Percentiles rank a stretch among this genome's conserved stretches.
These are phyloP conservation scores for Diogma glabrata DNA, from an alignment of 2,888 invertebrate genomes.

Conservation along the genomic window DNA sequence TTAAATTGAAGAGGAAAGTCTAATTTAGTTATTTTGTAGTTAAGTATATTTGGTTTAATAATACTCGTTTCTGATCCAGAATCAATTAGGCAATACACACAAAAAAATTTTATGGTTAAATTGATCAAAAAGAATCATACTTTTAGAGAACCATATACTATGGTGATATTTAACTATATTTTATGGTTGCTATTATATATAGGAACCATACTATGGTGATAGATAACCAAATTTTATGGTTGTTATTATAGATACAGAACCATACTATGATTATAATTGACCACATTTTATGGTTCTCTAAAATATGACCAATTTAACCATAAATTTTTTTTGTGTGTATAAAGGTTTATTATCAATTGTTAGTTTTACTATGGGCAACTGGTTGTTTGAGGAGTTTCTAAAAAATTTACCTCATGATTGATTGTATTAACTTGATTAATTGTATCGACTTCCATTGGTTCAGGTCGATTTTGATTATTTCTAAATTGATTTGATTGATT, in stretches of 20 bases:
- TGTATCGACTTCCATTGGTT: neutral
- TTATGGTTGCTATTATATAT: no score
- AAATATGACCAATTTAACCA: no score
- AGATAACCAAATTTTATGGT: no score
- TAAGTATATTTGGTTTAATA: conserved; percentile 9
- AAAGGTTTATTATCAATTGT: conserved; percentile 5
- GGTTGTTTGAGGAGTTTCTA: conserved; percentile 56
- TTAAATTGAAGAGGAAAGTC: conserved; percentile 6
- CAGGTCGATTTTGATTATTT: neutral
- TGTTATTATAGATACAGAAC: no score
- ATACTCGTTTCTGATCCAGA: conserved; percentile 12
- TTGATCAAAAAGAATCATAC: no score
- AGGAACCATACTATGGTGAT: no score
- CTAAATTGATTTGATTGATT: neutral
- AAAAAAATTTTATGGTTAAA: no score
- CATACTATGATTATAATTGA: no score
- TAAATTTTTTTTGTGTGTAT: no score
- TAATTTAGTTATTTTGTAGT: conserved; percentile 4
- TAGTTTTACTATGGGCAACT: conserved; percentile 36
- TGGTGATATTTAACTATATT: no score
- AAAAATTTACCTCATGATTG: neutral
- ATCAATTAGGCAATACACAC: conserved; percentile 11
- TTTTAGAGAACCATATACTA: no score
- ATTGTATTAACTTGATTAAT: neutral
- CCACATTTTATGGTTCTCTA: no score